A percentile compares a stretch with the other conserved stretches of the same genome.
Evolutionary conservation across 2,113 vertebrate species (phyloP).

Genomic region (Scatophagus argus): DNA sequence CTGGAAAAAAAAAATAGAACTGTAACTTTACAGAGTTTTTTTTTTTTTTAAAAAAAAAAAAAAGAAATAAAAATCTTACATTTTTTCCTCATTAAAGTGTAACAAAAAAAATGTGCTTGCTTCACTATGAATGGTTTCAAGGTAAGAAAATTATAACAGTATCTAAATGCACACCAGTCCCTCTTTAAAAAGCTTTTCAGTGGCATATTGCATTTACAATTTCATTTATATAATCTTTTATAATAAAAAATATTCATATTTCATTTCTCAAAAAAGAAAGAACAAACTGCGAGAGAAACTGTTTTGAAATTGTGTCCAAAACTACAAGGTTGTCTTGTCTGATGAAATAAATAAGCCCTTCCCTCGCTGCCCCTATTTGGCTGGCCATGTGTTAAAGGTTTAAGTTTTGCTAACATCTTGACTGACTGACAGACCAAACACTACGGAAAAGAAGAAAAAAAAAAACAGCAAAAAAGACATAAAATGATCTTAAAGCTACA

Average conservation of each 20-base stretch:
- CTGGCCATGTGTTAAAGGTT: conserved; percentile 64
- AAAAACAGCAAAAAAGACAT: conserved; percentile 49
- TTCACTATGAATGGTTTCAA: conserved; percentile 56
- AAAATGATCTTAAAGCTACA: conserved; percentile 79
- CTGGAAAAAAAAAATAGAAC: conserved; percentile 8
- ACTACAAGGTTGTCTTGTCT: conserved; percentile 53
- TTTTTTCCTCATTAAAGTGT: conserved; percentile 25
- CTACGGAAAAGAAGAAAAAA: conserved; percentile 43
- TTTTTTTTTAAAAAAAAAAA: neutral
- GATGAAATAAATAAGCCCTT: conserved; percentile 80
- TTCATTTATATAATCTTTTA: conserved; percentile 25
- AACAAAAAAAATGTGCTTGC: conserved; percentile 46
- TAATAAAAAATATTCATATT: conserved; percentile 36
- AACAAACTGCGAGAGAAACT: conserved; percentile 20
- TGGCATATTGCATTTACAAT: conserved; percentile 55
- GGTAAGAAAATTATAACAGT: conserved; percentile 49
- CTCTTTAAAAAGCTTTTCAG: conserved; percentile 42
- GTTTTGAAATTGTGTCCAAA: conserved; percentile 53
- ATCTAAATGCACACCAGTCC: conserved; percentile 51
- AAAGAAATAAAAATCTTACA: conserved; percentile 23
- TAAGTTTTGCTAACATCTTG: conserved; percentile 59
- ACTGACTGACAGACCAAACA: conserved; percentile 56
- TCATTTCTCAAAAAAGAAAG: neutral
- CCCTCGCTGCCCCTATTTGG: conserved; percentile 69
- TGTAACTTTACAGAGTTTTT: conserved; percentile 44